phyloP scores from a whole-genome alignment of 2,797 vertebrate species.

The Pygocentrus nattereri region DNA sequence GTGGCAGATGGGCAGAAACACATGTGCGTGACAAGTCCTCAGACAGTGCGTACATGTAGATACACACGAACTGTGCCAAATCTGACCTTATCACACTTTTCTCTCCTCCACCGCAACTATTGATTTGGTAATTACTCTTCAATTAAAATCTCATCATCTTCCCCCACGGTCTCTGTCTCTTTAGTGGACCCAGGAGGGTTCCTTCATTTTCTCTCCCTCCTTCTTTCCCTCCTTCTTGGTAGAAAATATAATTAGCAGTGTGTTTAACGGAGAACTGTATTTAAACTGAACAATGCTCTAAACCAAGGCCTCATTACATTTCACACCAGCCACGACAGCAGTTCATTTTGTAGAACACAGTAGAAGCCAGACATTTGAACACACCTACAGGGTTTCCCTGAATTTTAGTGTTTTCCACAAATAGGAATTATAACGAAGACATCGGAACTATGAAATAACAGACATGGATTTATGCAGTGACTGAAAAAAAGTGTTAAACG shows the following conservation, averaged over 20 bases:
- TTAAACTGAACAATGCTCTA: constrained; percentile 32
- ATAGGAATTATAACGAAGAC: too few relatives aligned
- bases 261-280: constrained; percentile 51
- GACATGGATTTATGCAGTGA: too few relatives aligned
- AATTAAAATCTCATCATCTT: constrained; percentile 66
- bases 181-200: constrained; percentile 42
- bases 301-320: constrained; percentile 6
- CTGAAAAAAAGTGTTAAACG: too few relatives aligned
- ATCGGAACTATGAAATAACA: too few relatives aligned
- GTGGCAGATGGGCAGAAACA: constrained; percentile 39
- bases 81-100: constrained; percentile 43
- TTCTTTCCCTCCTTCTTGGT: constrained; percentile 2
- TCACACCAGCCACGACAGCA: constrained; percentile 32
- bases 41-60: constrained; percentile 27
- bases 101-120: constrained; percentile 53
- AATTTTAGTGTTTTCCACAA: too few relatives aligned
- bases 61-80: constrained; percentile 26
- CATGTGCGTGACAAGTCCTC: constrained; percentile 17
- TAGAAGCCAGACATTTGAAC: neutral
- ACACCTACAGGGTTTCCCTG: neutral
- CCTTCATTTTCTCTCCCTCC: neutral
- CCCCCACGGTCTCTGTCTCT: constrained; percentile 36
- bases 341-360: neutral
- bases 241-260: constrained; percentile 48
- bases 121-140: constrained; percentile 67